Evolutionary conservation across 2,797 vertebrate genomes (phyloP), one percentile per base, ranked within the genome.

Genomic region (Petrocephalus schoutedeni): DNA sequence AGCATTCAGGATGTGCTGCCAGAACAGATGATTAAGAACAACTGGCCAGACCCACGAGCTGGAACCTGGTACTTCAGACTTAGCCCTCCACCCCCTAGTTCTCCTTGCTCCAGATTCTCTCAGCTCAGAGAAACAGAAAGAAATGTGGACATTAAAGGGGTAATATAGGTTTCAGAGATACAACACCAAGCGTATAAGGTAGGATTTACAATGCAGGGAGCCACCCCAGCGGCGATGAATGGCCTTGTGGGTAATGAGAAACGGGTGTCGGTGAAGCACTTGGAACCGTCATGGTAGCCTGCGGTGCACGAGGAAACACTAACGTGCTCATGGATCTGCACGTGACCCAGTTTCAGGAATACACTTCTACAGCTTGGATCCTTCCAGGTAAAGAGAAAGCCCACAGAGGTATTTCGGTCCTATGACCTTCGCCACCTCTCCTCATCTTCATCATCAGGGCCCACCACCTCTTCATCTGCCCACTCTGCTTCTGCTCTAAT

Each of bases 331-430:
- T 49, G 59, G 45, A 57, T 82, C 53, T 77, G 83, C 86, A 61
- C 85, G 84, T 16, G 86, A 54, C 85, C 32, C 36, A 88, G 87
- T 88, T 88, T 84, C 21, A 59, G 41, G 83, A 85, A 51, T 56
- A 53, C 23, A 89, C 92, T 92, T 89, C 90, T 89, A 91, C 90
- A 87, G 90, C 89, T 88, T 77, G 67, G 49, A 71, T 58, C 59
- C 49, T 89, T 89, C 92, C 89, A 91, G 89, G 92, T 80, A 89
- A 91, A 89, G 36, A 32, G 51, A 41, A 64, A 19, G 89, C 91
- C 88, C 89, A 86, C 84, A 91, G 64, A 90, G 88, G 83, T 53
- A 14, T 21, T 86, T 49, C 54, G 86, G 2, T 84, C 54, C 41
- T 61, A 4, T 82, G 86, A 86, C 59, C 89, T 89, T 80, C 88